Evolutionary conservation across 2,797 vertebrate species (phyloP), one percentile per base, ranked within the genome.

Genomic region (Eptatretus atami): DNA sequence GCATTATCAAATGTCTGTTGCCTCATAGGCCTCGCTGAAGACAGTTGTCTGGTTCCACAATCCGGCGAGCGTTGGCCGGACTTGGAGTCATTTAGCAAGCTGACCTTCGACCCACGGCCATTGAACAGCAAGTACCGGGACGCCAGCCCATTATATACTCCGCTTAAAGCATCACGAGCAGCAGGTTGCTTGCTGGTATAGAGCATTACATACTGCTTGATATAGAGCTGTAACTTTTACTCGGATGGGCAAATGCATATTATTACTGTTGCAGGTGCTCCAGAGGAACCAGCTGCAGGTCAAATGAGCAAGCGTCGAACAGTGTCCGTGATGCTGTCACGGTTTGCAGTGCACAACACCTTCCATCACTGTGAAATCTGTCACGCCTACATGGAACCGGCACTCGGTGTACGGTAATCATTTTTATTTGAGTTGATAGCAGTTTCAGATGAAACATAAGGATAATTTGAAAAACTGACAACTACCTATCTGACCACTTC

Each of bases 331-430:
- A 82, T 87, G 70, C 72, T 95, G 69, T 94, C 82, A 67, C 78
- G 80, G 69, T 96, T 84, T 1, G 85, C 92, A 0, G 78, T 86
- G 70, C 86, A 88, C 73, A 96, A 94, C 70, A 86, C 85, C 1
- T 98, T 95, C 75, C 90, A 98, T 69, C 90, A 92, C 74, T 98
- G 92, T 65, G 92, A 98, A 66, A 86, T 95, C 68, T 98, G 90
- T 73, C 86, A 84, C 68, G 81, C 81, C 67, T 98, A 98, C 69
- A 86, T 86, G 74, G 84, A 92, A 66, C 76, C 81, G 52, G 73
- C 79, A 64, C 77, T 44, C 31, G 31, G 31, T 44, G 31, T 44
- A 44, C 31, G 31, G 31, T 44, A 44, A 44, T 44, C 31, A 44
- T 44, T 44, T 44, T 44, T 4, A 44, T 44, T 44, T 44, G 31